These are phyloP conservation scores for Eristalinus sepulchralis DNA, from an alignment of 2,888 invertebrate species.

Conservation along the genomic window DNA sequence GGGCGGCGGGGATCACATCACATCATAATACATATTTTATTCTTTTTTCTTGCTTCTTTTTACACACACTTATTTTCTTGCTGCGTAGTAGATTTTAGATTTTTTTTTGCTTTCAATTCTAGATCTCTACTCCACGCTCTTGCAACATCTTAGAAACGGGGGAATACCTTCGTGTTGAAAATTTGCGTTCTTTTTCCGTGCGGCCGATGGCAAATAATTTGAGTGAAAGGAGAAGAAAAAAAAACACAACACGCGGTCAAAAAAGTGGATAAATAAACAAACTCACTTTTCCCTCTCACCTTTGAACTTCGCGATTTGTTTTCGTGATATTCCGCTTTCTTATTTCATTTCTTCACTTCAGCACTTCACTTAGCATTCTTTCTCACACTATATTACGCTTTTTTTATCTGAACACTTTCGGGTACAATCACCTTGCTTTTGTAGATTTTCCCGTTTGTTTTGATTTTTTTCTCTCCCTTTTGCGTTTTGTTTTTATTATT, in stretches of 20 bases:
- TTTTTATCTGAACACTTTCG: slow-evolving; percentile 58
- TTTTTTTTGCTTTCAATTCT: slow-evolving; percentile 4
- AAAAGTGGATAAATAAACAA: slow-evolving; percentile 43
- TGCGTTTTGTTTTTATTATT: slow-evolving; percentile 40
- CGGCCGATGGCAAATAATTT: background rate
- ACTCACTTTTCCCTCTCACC: slow-evolving; percentile 53
- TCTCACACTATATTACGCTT: slow-evolving; percentile 33
- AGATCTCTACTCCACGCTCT: background rate
- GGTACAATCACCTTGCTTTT: slow-evolving; percentile 69
- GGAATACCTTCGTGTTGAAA: background rate
- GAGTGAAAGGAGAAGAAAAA: background rate
- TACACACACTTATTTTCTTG: slow-evolving; percentile 64
- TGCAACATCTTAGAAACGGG: background rate
- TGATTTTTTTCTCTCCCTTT: slow-evolving; percentile 46
- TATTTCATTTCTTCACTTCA: slow-evolving; percentile 36
- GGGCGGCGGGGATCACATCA: slow-evolving; percentile 58
- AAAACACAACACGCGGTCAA: slow-evolving; percentile 21
- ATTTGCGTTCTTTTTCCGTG: background rate
- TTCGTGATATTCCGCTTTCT: slow-evolving; percentile 27
- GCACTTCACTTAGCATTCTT: slow-evolving; percentile 36
- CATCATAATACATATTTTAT: slow-evolving; percentile 66
- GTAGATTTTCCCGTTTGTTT: slow-evolving; percentile 64
- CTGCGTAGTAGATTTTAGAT: slow-evolving; percentile 62
- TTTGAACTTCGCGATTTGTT: slow-evolving; percentile 61
- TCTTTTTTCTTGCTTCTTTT: slow-evolving; percentile 31